Conservation (phyloP, 2,888 invertebrate genomes). For the Odontocerum albicorne region DNA sequence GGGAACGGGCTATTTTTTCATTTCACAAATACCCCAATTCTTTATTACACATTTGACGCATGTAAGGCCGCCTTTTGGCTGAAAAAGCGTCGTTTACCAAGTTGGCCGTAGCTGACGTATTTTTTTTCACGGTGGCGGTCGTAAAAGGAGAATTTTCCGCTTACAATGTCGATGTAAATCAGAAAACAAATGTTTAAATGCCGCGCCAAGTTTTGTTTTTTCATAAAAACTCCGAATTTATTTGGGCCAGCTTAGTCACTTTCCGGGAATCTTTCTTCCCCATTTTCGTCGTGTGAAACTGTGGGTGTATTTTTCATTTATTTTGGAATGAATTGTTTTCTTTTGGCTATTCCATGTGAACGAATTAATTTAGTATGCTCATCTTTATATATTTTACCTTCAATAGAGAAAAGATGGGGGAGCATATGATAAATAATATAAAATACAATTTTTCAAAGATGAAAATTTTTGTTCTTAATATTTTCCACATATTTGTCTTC, state of each 20-base stretch:
- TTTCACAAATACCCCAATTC: conserved; percentile 32
- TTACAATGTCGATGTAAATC: conserved; percentile 14
- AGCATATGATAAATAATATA: too few relatives aligned
- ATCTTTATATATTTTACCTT: too few relatives aligned
- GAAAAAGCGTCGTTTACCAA: conserved; percentile 17
- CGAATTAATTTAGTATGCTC: too few relatives aligned
- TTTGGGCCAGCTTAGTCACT: background rate
- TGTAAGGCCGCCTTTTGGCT: conserved; percentile 20
- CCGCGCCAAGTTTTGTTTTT: background rate
- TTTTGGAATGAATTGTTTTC: too few relatives aligned
- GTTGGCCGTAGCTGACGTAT: conserved; percentile 7
- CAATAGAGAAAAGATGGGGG: too few relatives aligned
- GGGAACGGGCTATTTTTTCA: conserved; percentile 15
- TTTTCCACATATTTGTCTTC: too few relatives aligned
- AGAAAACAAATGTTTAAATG: conserved; percentile 14
- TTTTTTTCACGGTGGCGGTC: conserved; percentile 9
- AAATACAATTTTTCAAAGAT: too few relatives aligned
- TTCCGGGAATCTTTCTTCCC: too few relatives aligned
- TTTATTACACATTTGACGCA: conserved; percentile 35
- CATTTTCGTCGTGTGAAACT: too few relatives aligned
- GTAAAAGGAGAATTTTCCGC: conserved; percentile 11
- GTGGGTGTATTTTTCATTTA: too few relatives aligned
- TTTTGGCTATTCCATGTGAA: too few relatives aligned
- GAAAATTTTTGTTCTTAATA: too few relatives aligned
- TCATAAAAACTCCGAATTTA: background rate